These are phyloP conservation scores for Chymomyza costata DNA, from an alignment of 1,140 invertebrate genomes.

Conservation along the genomic window DNA sequence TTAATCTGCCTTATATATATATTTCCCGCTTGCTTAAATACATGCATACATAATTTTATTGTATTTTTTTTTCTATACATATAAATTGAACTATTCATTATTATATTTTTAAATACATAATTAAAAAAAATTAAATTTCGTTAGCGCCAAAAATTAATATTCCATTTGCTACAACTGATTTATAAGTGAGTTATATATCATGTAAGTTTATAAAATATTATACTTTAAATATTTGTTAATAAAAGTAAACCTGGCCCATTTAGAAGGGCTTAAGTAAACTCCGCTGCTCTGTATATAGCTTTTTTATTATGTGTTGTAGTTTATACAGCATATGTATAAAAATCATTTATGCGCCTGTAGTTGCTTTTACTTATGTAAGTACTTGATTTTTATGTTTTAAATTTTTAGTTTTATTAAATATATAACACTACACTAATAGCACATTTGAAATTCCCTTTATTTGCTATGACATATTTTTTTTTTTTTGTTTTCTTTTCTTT, in stretches of 20 bases:
- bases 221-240: background rate
- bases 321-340: background rate
- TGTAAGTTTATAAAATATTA: conserved; percentile 29
- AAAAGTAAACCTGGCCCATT: too few species aligned
- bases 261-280: too few species aligned
- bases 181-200: conserved; percentile 4
- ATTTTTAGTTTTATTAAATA: too few species aligned
- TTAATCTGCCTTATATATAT: conserved; percentile 29
- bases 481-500: conserved; percentile 10
- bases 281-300: too few species aligned
- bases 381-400: conserved; percentile 8
- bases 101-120: conserved; percentile 55
- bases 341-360: conserved; percentile 1
- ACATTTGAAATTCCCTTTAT: conserved; percentile 59
- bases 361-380: too few species aligned
- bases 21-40: conserved; percentile 31
- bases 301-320: too few species aligned
- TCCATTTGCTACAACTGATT: conserved; percentile 64
- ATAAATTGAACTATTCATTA: conserved; percentile 63
- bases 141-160: conserved; percentile 69
- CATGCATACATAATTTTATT: conserved; percentile 22
- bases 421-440: conserved; percentile 67
- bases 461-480: conserved; percentile 22
- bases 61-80: conserved; percentile 43
- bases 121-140: conserved; percentile 46